Conservation (phyloP, 2,113 vertebrate genomes). For the Leptobrachium leishanense region DNA sequence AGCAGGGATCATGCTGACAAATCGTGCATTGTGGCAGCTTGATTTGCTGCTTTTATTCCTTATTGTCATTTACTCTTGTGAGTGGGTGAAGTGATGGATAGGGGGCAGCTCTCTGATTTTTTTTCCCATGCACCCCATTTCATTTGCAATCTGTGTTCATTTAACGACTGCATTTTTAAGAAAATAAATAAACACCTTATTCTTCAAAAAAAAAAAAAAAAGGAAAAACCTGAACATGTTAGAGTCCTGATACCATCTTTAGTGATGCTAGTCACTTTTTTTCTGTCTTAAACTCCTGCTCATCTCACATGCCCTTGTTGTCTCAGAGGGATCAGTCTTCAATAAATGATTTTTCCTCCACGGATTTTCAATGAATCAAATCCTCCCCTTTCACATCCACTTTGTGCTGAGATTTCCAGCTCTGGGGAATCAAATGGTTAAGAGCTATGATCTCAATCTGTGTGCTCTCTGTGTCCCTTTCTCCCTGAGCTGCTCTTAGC, state of each 20-base stretch:
- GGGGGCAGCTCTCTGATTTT: background rate
- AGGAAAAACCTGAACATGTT: background rate
- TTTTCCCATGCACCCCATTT: background rate
- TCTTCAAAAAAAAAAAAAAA: too few species aligned
- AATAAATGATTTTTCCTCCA: conserved; percentile 24
- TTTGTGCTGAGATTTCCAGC: conserved; percentile 33
- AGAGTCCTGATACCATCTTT: background rate
- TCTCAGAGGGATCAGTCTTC: conserved; percentile 4
- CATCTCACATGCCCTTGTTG: background rate
- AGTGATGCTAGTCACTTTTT: background rate
- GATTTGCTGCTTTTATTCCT: conserved; percentile 14
- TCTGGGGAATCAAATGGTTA: conserved; percentile 37
- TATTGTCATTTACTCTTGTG: conserved; percentile 1
- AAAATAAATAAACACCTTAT: background rate
- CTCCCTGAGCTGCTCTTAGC: conserved; percentile 46
- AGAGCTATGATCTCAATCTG: conserved; percentile 37
- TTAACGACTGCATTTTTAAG: background rate
- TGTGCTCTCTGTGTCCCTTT: conserved; percentile 34
- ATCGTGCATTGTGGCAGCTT: conserved; percentile 33
- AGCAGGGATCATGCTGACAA: conserved; percentile 52
- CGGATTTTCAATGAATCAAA: conserved; percentile 24
- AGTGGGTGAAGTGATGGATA: background rate
- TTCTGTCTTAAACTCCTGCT: background rate
- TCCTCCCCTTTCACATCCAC: conserved; percentile 17
- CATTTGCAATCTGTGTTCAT: background rate